phyloP scores from a whole-genome alignment of 2,797 vertebrate genomes.

The Poeciliopsis turneri region DNA sequence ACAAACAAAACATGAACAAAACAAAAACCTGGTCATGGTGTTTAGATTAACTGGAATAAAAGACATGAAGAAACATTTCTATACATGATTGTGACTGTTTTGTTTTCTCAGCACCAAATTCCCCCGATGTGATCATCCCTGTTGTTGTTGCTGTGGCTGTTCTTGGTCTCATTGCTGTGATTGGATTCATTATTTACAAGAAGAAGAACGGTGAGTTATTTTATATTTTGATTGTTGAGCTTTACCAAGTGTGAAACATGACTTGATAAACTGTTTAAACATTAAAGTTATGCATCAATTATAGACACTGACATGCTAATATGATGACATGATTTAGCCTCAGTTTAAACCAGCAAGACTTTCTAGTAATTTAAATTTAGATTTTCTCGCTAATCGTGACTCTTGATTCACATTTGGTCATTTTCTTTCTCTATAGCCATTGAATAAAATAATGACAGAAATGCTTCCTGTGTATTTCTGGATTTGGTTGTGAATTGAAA shows the following conservation, averaged over 20 bases:
- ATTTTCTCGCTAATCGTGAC: too few species aligned
- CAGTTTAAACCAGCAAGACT: too few species aligned
- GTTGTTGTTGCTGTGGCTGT: neutral
- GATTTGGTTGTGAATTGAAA: too few species aligned
- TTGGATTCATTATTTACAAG: neutral
- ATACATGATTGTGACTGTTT: neutral
- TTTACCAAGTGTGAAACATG: neutral
- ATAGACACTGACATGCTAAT: too few species aligned
- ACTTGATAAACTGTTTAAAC: neutral
- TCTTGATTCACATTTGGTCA: too few species aligned
- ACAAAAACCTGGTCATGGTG: neutral
- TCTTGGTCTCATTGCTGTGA: neutral
- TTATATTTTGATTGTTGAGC: neutral
- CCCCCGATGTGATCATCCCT: rapidly evolving
- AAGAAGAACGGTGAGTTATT: neutral
- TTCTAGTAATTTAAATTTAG: neutral
- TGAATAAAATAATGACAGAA: too few species aligned
- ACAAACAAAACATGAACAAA: neutral
- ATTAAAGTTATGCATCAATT: neutral
- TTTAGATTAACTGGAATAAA: neutral
- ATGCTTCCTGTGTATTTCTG: too few species aligned
- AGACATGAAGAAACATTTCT: neutral
- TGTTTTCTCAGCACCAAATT: neutral
- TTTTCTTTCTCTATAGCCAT: too few species aligned
- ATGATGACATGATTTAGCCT: too few species aligned